Evolutionary conservation across 1,140 invertebrate species (phyloP).

Genomic region (Varroa destructor): DNA sequence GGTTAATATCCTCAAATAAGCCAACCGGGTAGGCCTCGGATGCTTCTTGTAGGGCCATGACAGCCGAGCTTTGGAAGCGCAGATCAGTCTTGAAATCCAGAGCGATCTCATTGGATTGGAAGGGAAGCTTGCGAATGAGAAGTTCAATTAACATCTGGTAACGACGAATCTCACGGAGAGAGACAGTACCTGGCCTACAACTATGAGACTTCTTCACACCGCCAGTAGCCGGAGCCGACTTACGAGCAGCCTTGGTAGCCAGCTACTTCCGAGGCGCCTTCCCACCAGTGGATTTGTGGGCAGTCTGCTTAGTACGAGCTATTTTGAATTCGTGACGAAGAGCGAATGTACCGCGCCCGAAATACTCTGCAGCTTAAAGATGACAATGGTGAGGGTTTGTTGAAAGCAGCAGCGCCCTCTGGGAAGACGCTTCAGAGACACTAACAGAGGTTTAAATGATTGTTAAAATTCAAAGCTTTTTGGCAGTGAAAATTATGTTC

Average conservation of each 20-base stretch:
- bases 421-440: too few species aligned
- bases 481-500: too few species aligned
- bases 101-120: slow-evolving; percentile 54
- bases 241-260: slow-evolving; percentile 48
- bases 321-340: slow-evolving; percentile 45
- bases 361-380: too few species aligned
- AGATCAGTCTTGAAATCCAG: slow-evolving; percentile 60
- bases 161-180: slow-evolving; percentile 67
- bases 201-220: slow-evolving; percentile 48
- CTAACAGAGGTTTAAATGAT: too few species aligned
- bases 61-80: slow-evolving; percentile 61
- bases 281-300: slow-evolving; percentile 65
- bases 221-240: slow-evolving; percentile 46
- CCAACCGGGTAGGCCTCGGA: slow-evolving; percentile 72
- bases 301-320: slow-evolving; percentile 74
- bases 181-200: slow-evolving; percentile 62
- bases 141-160: slow-evolving; percentile 73
- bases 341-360: too few species aligned
- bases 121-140: slow-evolving; percentile 56
- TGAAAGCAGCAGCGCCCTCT: too few species aligned
- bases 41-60: slow-evolving; percentile 60
- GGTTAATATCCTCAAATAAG: slow-evolving; percentile 74
- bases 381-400: too few species aligned
- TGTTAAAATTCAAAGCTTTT: too few species aligned
- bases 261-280: slow-evolving; percentile 73